Percentiles rank a stretch among this genome's conserved stretches.
These are phyloP conservation scores for Anabas testudineus DNA, from an alignment of 2,797 vertebrate species.

Conservation along the genomic window DNA sequence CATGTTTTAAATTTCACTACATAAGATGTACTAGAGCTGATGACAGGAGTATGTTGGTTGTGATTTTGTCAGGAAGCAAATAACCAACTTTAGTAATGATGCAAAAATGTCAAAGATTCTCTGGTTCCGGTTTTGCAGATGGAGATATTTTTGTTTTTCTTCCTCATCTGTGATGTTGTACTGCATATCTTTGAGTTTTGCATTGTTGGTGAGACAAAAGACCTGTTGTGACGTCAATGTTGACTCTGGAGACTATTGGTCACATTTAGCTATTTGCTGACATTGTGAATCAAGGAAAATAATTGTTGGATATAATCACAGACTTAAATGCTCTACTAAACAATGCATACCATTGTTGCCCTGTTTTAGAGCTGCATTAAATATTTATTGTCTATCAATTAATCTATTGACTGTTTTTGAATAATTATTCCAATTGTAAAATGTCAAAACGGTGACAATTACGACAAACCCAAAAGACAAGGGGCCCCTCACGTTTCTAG, in stretches of 20 bases:
- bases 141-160: not conserved
- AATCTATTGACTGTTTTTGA: not conserved
- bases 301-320: not conserved
- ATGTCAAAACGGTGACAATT: not conserved
- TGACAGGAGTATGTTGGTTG: fast-evolving
- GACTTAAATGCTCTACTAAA: not conserved
- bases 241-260: not conserved
- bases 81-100: not conserved
- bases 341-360: not conserved
- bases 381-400: not conserved
- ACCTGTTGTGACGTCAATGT: not conserved
- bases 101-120: not conserved
- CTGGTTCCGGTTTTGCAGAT: not conserved
- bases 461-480: no score
- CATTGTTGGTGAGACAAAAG: not conserved
- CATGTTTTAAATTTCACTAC: not conserved
- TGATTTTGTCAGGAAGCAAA: not conserved
- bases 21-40: not conserved
- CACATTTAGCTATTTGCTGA: not conserved
- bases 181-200: not conserved
- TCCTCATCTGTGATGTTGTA: not conserved
- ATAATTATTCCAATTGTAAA: not conserved
- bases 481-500: not conserved
- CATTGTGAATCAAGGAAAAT: not conserved
- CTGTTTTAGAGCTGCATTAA: not conserved